Evolutionary conservation across 1,140 invertebrate species (phyloP).

Genomic region (Drosophila funebris): DNA sequence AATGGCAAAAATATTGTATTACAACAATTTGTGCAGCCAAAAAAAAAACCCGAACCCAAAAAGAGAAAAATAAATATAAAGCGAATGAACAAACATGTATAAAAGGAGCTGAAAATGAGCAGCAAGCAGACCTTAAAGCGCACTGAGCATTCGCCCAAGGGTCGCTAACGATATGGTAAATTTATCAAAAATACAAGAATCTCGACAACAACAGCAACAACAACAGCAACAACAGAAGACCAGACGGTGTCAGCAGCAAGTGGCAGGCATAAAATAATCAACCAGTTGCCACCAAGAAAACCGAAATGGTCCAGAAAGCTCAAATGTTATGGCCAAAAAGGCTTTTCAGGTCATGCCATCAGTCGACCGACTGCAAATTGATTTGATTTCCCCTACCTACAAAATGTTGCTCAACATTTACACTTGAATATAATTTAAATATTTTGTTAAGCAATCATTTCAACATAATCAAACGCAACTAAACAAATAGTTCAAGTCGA

Average conservation of each 20-base stretch:
- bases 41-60: conserved; percentile 24
- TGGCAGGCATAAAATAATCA: conserved; percentile 77
- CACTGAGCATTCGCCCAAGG: conserved; percentile 44
- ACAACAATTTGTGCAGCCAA: conserved; percentile 67
- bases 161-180: conserved; percentile 81
- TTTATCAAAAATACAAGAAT: conserved; percentile 72
- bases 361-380: conserved; percentile 58
- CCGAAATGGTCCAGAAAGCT: conserved; percentile 48
- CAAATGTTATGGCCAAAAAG: conserved; percentile 74
- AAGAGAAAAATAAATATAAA: conserved; percentile 5
- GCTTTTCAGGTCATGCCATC: conserved; percentile 65
- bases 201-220: conserved; percentile 1
- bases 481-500: conserved; percentile 14
- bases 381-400: conserved; percentile 52
- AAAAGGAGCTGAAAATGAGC: conserved; percentile 42
- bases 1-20: conserved; percentile 81
- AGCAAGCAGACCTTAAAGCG: conserved; percentile 9
- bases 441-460: conserved; percentile 30
- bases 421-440: conserved; percentile 43
- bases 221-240: conserved; percentile 60
- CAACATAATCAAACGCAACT: conserved; percentile 42
- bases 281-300: conserved; percentile 39
- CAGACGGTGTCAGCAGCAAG: conserved; percentile 13
- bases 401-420: too few species aligned
- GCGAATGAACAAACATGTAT: conserved; percentile 53